These are phyloP conservation scores for Pteromalus puparum DNA, from an alignment of 1,140 invertebrate species.

Conservation along the genomic window DNA sequence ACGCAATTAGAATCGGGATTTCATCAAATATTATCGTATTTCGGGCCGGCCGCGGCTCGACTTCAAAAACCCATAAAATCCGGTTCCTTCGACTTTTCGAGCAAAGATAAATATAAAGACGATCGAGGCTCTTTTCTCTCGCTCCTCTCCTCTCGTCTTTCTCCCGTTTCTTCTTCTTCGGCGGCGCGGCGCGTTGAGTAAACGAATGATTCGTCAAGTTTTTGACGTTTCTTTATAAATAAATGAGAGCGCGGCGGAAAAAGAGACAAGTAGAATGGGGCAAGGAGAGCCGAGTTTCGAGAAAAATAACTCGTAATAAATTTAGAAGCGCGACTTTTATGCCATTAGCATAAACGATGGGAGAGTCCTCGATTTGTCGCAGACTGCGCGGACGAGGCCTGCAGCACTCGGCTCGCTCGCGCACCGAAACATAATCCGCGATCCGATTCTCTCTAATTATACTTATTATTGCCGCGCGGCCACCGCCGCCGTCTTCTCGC, in stretches of 20 bases:
- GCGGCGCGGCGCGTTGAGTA: constrained; percentile 43
- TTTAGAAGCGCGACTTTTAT: no score
- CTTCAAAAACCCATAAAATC: constrained; percentile 52
- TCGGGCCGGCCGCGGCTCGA: constrained; percentile 15
- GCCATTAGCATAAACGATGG: background rate
- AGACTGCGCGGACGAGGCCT: background rate
- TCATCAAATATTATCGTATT: constrained; percentile 49
- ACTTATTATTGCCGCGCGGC: constrained; percentile 40
- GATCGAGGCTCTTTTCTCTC: constrained; percentile 27
- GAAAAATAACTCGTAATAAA: constrained; percentile 26
- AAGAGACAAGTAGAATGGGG: constrained; percentile 16
- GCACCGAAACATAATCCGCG: constrained; percentile 43
- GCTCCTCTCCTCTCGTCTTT: constrained; percentile 27
- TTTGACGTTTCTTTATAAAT: constrained; percentile 54
- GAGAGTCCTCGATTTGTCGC: background rate
- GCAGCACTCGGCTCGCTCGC: background rate
- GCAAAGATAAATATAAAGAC: constrained; percentile 52
- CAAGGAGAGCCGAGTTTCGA: background rate
- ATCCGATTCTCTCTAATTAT: constrained; percentile 52
- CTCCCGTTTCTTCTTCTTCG: constrained; percentile 46
- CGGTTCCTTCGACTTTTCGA: constrained; percentile 48
- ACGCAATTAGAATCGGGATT: constrained; percentile 49
- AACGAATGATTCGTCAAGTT: constrained; percentile 54
- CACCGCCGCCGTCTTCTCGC: background rate
- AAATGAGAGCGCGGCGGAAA: constrained; percentile 16